These are phyloP conservation scores for Chaetorhynchus papuensis DNA, from an alignment of 2,113 vertebrate genomes.

Conservation along the genomic window DNA sequence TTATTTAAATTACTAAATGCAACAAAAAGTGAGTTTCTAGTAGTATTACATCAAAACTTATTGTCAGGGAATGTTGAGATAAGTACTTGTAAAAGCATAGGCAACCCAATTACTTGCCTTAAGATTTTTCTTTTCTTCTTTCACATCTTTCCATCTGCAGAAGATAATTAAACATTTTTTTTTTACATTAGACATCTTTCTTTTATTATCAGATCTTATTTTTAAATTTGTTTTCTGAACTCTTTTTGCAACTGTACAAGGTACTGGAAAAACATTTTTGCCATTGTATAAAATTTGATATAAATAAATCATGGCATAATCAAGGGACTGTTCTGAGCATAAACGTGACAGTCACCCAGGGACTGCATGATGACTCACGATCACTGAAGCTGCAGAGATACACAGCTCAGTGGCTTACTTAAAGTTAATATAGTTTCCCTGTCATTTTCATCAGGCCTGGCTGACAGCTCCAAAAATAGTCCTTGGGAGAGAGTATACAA, in stretches of 20 bases:
- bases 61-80: not conserved
- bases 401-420: not conserved
- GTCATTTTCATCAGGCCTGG: constrained; percentile 33
- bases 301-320: constrained; percentile 31
- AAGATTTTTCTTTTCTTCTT: not conserved
- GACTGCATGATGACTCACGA: constrained; percentile 13
- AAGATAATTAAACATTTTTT: not conserved
- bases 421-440: constrained; percentile 41
- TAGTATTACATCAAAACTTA: not conserved
- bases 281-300: constrained; percentile 27
- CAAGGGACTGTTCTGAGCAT: not conserved
- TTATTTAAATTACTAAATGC: not conserved
- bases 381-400: constrained; percentile 1
- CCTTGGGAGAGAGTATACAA: not conserved
- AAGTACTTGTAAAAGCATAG: not conserved
- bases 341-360: constrained; percentile 24
- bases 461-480: constrained; percentile 31
- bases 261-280: not conserved
- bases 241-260: not conserved
- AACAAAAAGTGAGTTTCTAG: not conserved
- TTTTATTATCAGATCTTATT: not conserved
- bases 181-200: not conserved
- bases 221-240: not conserved
- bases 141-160: not conserved
- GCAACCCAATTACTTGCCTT: not conserved